Percentiles rank a stretch among this genome's conserved stretches.
Conservation (phyloP, 2,797 vertebrate species). For the Avahi laniger region DNA sequence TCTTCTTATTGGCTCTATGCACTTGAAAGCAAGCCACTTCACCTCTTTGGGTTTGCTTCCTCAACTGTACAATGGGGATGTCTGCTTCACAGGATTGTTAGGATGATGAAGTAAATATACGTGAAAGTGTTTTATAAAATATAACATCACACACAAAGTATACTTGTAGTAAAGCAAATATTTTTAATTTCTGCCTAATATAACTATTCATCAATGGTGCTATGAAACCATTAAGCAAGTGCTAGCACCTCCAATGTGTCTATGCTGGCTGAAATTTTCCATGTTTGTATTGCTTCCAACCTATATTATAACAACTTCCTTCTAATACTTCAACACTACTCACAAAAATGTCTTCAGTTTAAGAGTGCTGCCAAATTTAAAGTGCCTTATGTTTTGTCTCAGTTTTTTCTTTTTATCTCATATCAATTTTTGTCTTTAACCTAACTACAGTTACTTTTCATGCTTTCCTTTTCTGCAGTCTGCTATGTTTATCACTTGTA, state of each 20-base stretch:
- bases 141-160: not conserved
- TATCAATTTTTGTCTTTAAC: slow-evolving; percentile 30
- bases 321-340: not conserved
- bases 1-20: not conserved
- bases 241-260: not conserved
- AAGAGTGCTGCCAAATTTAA: slow-evolving; percentile 1
- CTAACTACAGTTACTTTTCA: not conserved
- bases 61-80: not conserved
- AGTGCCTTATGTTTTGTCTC: slow-evolving; percentile 5
- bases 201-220: not conserved
- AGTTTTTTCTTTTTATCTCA: slow-evolving; percentile 38
- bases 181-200: not conserved
- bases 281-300: not conserved
- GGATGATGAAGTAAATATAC: not conserved
- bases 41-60: not conserved
- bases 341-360: slow-evolving; percentile 29
- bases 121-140: not conserved
- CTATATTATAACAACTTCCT: slow-evolving; percentile 20
- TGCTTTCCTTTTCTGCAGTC: slow-evolving; percentile 18
- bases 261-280: not conserved
- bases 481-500: not conserved
- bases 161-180: not conserved
- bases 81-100: not conserved
- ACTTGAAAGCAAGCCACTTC: not conserved
- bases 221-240: not conserved